A percentile compares a stretch with the other conserved stretches of the same genome.
Evolutionary conservation across 2,797 vertebrate genomes (phyloP).

Genomic region (Parauchenoglanis ngamensis): DNA sequence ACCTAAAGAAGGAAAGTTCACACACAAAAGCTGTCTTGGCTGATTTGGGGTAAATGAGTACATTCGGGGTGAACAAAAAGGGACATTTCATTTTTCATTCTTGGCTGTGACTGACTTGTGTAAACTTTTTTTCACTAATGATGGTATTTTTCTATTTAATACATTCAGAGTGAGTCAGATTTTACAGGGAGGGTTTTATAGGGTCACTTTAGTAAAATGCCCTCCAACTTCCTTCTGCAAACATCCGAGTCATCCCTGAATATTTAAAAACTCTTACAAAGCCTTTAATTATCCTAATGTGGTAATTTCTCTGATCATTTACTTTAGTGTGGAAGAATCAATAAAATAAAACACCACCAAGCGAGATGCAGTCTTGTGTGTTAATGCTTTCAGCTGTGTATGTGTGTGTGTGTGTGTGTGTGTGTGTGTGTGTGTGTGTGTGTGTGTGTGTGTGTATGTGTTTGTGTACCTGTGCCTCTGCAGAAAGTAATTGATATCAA

Average conservation of each 20-base stretch:
- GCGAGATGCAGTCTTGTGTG: slow-evolving; percentile 5
- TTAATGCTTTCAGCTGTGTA: slow-evolving; percentile 7
- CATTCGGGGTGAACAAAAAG: not conserved
- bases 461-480: slow-evolving; percentile 35
- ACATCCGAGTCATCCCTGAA: slow-evolving; percentile 25
- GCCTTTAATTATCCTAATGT: slow-evolving; percentile 60
- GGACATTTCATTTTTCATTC: not conserved
- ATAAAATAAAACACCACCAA: slow-evolving; percentile 22
- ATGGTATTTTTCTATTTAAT: not conserved
- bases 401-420: slow-evolving; percentile 26
- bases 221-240: slow-evolving; percentile 1
- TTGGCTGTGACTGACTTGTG: not conserved
- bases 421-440: slow-evolving; percentile 43
- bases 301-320: slow-evolving; percentile 54
- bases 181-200: not conserved
- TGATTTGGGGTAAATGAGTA: not conserved
- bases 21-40: not conserved
- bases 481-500: slow-evolving; percentile 62
- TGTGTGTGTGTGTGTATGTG: slow-evolving; percentile 29
- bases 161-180: not conserved
- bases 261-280: slow-evolving; percentile 57
- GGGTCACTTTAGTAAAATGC: not conserved
- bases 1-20: not conserved
- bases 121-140: not conserved
- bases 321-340: slow-evolving; percentile 42